Evolutionary conservation across 2,113 vertebrate genomes (phyloP), one percentile per base, ranked within the genome.

Genomic region (Bagarius yarrelli): DNA sequence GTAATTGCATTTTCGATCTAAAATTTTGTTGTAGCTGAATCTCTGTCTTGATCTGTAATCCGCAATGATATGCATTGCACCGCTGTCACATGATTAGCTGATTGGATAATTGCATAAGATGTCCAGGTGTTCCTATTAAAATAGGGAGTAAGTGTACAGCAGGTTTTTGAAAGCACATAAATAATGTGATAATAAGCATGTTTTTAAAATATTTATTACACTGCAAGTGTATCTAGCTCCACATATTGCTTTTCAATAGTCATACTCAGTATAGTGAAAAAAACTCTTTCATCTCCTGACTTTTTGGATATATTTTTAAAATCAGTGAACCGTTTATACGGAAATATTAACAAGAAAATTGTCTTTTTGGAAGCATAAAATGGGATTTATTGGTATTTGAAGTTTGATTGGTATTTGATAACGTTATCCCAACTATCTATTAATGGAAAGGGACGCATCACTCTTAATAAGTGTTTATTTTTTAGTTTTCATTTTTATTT

Each of bases 321-420:
- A 72, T 52, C 16, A 2, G 27, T 4, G 0, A 72, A 32, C 47
- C 70, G 5, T 53, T 53, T 27, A 53, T 19, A 53, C 30, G 50
- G 70, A 72, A 72, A 72, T 8, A 53, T 44, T 44, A 76, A 44
- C 36, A 76, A 27, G 55, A 59, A 44, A 60, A 40, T 18, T 12
- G 21, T n/a, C 4, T 44, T 5, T 59, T 72, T 53, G 11, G 1
- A 27, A 32, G 70, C 50, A 32, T 72, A 44, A 30, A 52, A 52
- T 72, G 27, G 18, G 30, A 32, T 72, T 32, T 40, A 4, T 40
- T 40, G 36, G 3, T 40, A n/a, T n/a, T n/a, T n/a, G n/a, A n/a
- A n/a, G n/a, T n/a, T n/a, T n/a, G n/a, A n/a, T n/a, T n/a, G n/a
- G n/a, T n/a, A n/a, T n/a, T n/a, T n/a, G n/a, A n/a, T n/a, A n/a